phyloP scores from a whole-genome alignment of 2,888 invertebrate genomes.

The Syrista parreyssii region DNA sequence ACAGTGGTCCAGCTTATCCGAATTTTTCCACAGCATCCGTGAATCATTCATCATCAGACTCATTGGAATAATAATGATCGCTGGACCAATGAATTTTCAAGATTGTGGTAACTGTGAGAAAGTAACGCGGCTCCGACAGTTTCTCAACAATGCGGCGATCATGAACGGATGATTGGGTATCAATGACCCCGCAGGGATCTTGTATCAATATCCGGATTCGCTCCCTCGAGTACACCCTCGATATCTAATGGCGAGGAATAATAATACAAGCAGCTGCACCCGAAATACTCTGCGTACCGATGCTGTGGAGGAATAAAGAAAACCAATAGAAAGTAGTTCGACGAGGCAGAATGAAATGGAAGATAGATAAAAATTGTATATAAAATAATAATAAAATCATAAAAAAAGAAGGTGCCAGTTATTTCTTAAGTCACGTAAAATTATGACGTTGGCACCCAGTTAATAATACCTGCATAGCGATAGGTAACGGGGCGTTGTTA shows the following conservation, averaged over 20 bases:
- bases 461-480: not conserved
- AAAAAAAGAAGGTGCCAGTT: conserved; percentile 9
- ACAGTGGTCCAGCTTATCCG: not conserved
- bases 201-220: conserved; percentile 39
- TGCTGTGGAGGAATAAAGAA: not conserved
- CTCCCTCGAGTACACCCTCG: conserved; percentile 46
- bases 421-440: conserved; percentile 10
- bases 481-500: not conserved
- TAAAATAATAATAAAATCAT: conserved; percentile 9
- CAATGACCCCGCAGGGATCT: conserved; percentile 57
- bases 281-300: not conserved
- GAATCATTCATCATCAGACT: not conserved
- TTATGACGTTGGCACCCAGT: conserved; percentile 2
- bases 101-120: conserved; percentile 58
- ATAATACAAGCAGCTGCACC: conserved; percentile 18
- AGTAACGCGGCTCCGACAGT: conserved; percentile 37
- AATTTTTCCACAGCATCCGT: not conserved
- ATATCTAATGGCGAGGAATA: conserved; percentile 42
- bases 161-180: conserved; percentile 62
- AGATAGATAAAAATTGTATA: not conserved
- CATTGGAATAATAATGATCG: not conserved
- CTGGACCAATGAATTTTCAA: conserved; percentile 45
- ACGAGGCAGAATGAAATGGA: not conserved
- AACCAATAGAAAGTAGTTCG: conserved; percentile 1
- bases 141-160: conserved; percentile 50